Evolutionary conservation across 2,113 vertebrate species (phyloP).

Genomic region (Campylomormyrus tamandua): DNA sequence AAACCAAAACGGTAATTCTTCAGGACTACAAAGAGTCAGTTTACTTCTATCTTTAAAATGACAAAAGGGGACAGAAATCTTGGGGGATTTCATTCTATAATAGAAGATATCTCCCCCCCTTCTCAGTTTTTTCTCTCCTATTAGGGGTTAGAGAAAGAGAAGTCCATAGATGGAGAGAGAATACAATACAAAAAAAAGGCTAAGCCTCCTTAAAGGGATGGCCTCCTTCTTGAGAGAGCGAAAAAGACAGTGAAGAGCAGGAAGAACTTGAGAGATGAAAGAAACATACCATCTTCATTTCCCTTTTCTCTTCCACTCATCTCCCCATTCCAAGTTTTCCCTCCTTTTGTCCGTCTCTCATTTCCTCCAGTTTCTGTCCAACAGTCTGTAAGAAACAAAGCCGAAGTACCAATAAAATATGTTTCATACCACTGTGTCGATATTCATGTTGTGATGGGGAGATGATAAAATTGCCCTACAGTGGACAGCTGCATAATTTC

Average conservation of each 20-base stretch:
- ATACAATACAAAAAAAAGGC: constrained; percentile 30
- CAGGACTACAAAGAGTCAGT: background rate
- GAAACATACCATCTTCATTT: constrained; percentile 31
- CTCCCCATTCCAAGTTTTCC: constrained; percentile 29
- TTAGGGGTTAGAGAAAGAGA: constrained; percentile 1
- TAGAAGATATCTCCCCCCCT: background rate
- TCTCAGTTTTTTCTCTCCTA: background rate
- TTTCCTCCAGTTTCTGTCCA: constrained; percentile 21
- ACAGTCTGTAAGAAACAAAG: constrained; percentile 1
- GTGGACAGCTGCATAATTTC: background rate
- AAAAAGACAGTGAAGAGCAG: constrained; percentile 38
- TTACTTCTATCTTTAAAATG: background rate
- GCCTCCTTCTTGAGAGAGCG: constrained; percentile 35
- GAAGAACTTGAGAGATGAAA: constrained; percentile 36
- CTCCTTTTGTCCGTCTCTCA: constrained; percentile 40
- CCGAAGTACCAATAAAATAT: background rate
- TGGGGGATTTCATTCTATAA: constrained; percentile 18
- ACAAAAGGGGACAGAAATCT: background rate
- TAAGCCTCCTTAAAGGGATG: constrained; percentile 24
- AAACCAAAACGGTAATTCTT: no score
- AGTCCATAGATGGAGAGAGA: constrained; percentile 32
- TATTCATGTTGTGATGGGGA: background rate
- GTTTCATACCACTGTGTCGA: constrained; percentile 12
- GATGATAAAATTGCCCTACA: background rate
- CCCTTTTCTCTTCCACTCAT: constrained; percentile 29